Evolutionary conservation across 2,797 vertebrate species (phyloP), one percentile per base, ranked within the genome.

Genomic region (Poeciliopsis gracilis): DNA sequence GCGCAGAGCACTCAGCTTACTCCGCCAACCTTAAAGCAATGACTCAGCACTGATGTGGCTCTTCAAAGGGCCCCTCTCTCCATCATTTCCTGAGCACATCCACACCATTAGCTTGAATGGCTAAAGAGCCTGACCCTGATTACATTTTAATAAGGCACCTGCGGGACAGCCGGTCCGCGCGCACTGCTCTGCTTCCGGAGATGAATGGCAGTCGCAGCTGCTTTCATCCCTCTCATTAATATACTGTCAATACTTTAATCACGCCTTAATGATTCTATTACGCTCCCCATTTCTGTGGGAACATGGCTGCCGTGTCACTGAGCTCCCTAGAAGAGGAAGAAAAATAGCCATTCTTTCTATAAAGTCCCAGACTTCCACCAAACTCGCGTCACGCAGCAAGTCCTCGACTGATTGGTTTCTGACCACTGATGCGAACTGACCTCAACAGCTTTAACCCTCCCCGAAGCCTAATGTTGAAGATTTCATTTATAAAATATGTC

Each of bases 121-220:
- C 82, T 90, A 70, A 82, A 84, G 63, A 81, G 85, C 78, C 75
- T 78, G 2, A 81, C 77, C 16, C 78, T 87, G 78, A 95, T 92
- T 89, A 87, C 66, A 84, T 90, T 93, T 94, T 94, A 94, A 95
- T 93, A 84, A 93, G 90, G 84, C 88, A 93, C 92, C 92, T 91
- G 92, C 86, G 88, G 90, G 91, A 84, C 85, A 77, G 81, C 78
- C 77, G 85, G 83, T 73, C 73, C 41, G 59, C 81, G 75, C 81
- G 90, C 76, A 84, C 85, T 82, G 86, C 77, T 85, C 59, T 63
- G 71, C 77, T 86, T 84, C 77, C n/a, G 71, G 80, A 93, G 88
- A 92, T 92, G 83, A 94, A 93, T 90, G 80, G 80, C 83, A 88
- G 77, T 82, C 81, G 18, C 87, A 86, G 83, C 84, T 89, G 81